phyloP scores from a whole-genome alignment of 2,888 invertebrate genomes.

The Temnothorax unifasciatus region DNA sequence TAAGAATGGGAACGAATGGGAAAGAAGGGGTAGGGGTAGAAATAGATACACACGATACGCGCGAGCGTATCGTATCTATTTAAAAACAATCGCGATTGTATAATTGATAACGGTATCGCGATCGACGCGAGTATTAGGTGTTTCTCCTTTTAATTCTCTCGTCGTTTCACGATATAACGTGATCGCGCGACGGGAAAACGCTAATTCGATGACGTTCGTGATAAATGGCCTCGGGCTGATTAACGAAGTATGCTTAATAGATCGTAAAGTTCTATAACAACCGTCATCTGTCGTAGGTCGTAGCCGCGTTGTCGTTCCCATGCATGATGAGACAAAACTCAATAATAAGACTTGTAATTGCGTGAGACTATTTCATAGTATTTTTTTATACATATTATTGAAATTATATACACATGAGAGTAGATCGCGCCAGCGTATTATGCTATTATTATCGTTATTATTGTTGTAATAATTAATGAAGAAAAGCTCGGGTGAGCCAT shows the following conservation, averaged over 20 bases:
- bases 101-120: not conserved
- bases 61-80: not conserved
- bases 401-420: too few relatives aligned
- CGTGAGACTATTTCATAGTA: not conserved
- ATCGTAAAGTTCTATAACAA: not conserved
- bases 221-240: conserved; percentile 2
- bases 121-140: not conserved
- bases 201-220: not conserved
- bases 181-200: not conserved
- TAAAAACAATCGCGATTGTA: not conserved
- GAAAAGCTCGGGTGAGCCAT: not conserved
- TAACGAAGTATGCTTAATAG: conserved; percentile 9
- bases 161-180: not conserved
- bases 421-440: not conserved
- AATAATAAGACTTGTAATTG: not conserved
- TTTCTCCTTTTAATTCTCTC: not conserved
- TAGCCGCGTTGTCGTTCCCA: not conserved
- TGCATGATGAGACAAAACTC: not conserved
- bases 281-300: not conserved
- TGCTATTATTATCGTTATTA: not conserved
- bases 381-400: not conserved
- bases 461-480: not conserved
- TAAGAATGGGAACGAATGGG: too few relatives aligned
- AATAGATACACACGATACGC: too few relatives aligned
- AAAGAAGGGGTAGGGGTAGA: too few relatives aligned